Conservation (phyloP, 1,140 invertebrate species). For the Diabrotica undecimpunctata region DNA sequence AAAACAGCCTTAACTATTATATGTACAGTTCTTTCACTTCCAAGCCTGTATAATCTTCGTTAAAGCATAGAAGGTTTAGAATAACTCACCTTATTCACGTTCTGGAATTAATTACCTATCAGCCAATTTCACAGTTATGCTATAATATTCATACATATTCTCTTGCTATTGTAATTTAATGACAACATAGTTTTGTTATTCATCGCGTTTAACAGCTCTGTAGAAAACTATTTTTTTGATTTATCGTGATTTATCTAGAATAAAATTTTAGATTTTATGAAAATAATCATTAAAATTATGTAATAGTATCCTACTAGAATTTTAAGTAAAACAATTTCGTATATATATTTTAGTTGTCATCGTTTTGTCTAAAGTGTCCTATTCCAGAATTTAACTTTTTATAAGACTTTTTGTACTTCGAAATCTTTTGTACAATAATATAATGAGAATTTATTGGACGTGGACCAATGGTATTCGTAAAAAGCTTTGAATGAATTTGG, state of each 20-base stretch:
- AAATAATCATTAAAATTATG: background rate
- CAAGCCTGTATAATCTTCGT: no score
- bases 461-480: slow-evolving; percentile 22
- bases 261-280: background rate
- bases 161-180: background rate
- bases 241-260: background rate
- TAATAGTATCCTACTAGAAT: background rate
- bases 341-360: background rate
- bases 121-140: no score
- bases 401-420: slow-evolving; percentile 28
- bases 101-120: no score
- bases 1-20: no score
- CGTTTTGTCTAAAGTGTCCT: slow-evolving; percentile 27
- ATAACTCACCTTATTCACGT: no score
- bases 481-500: background rate
- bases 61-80: no score
- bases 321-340: background rate
- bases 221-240: background rate
- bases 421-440: slow-evolving; percentile 8
- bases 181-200: background rate
- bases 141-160: no score
- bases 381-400: slow-evolving; percentile 33
- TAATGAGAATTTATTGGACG: slow-evolving; percentile 22
- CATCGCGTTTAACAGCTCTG: background rate
- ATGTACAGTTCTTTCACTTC: no score